Conservation (phyloP, 2,797 vertebrate species). For the Meriones psammophilus region DNA sequence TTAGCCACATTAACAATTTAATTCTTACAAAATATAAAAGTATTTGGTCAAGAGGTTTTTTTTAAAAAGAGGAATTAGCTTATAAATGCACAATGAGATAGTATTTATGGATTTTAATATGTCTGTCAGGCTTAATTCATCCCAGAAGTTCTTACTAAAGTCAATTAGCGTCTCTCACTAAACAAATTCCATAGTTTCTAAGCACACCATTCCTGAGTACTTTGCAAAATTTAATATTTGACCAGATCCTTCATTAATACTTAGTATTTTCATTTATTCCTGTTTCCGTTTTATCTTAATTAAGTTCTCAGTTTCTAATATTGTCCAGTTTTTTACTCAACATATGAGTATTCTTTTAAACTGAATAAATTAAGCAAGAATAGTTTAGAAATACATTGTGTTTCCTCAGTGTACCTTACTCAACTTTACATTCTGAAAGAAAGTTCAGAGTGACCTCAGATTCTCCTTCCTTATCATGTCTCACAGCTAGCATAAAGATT, state of each 20-base stretch:
- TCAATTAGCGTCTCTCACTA: slow-evolving; percentile 56
- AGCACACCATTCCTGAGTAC: neutral
- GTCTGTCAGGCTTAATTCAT: slow-evolving; percentile 27
- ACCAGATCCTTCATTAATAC: slow-evolving; percentile 5
- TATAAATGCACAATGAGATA: slow-evolving; percentile 17
- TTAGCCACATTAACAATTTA: slow-evolving; percentile 9
- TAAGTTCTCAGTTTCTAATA: neutral
- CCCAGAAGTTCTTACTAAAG: slow-evolving; percentile 20
- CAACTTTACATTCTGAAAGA: neutral
- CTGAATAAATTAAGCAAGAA: neutral
- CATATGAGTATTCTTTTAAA: neutral
- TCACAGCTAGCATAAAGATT: neutral
- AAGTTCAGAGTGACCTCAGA: neutral
- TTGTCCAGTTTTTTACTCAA: neutral
- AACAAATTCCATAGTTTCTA: slow-evolving; percentile 3
- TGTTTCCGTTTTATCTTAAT: slow-evolving; percentile 5
- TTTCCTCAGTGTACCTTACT: neutral
- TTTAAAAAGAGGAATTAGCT: slow-evolving; percentile 15
- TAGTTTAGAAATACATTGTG: neutral
- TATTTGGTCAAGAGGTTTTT: neutral
- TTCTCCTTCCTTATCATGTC: too few species aligned
- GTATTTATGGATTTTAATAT: slow-evolving; percentile 46
- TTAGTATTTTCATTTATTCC: slow-evolving; percentile 35
- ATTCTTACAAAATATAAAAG: neutral
- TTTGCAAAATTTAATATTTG: slow-evolving; percentile 28